phyloP scores from a whole-genome alignment of 2,797 vertebrate species.

The Acropternis orthonyx region DNA sequence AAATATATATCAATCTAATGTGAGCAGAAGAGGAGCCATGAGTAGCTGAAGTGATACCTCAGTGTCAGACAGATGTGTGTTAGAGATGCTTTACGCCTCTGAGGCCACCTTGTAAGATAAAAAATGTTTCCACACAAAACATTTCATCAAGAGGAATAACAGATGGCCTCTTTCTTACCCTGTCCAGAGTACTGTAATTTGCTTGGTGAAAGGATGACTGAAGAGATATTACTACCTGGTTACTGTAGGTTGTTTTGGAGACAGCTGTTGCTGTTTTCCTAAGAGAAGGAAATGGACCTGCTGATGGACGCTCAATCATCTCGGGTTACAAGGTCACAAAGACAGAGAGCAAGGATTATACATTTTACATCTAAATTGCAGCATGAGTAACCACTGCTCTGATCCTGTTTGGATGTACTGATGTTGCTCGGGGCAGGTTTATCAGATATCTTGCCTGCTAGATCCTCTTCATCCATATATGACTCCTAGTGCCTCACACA shows the following conservation, averaged over 20 bases:
- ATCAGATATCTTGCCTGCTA: neutral
- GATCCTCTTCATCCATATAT: neutral
- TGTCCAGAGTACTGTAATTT: slow-evolving; percentile 31
- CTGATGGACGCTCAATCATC: slow-evolving; percentile 33
- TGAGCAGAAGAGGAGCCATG: neutral
- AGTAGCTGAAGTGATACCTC: neutral
- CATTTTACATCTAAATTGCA: neutral
- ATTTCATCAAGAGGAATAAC: slow-evolving; percentile 34
- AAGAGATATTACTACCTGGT: neutral
- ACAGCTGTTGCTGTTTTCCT: slow-evolving; percentile 26
- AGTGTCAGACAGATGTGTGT: neutral
- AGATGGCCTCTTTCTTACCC: neutral
- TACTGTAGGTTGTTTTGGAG: neutral
- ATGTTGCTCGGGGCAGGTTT: neutral
- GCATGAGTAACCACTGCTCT: neutral
- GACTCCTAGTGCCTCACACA: neutral
- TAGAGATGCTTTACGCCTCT: neutral
- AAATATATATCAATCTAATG: neutral
- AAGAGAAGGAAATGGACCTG: neutral
- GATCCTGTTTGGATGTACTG: neutral
- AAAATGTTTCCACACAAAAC: neutral
- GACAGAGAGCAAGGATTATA: neutral
- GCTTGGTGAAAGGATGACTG: slow-evolving; percentile 24
- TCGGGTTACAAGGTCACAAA: neutral
- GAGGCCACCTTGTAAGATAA: slow-evolving; percentile 5